These are phyloP conservation scores for Sylvia borin DNA, from an alignment of 2,797 vertebrate genomes.

Conservation along the genomic window DNA sequence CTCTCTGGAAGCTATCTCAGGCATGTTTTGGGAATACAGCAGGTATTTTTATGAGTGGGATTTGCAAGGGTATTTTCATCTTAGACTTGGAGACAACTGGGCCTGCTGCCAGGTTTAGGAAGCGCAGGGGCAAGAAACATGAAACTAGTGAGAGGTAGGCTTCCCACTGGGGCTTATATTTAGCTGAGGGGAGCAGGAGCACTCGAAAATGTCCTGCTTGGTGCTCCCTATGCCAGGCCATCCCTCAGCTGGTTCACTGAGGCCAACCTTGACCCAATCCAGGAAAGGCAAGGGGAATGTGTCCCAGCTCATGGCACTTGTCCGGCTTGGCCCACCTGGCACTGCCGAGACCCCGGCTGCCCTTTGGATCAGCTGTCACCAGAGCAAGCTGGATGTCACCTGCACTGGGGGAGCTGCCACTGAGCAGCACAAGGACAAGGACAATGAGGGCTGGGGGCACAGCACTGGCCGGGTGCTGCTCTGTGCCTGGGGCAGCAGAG, in stretches of 20 bases:
- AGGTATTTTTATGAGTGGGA: conserved; percentile 82
- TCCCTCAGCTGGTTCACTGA: background rate
- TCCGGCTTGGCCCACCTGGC: background rate
- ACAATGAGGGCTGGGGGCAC: background rate
- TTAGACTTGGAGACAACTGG: conserved; percentile 55
- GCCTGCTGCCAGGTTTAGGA: conserved; percentile 42
- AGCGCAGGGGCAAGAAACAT: conserved; percentile 47
- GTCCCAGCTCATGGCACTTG: rapidly evolving
- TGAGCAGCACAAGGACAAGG: rapidly evolving
- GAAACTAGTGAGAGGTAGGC: conserved; percentile 35
- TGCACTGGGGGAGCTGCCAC: rapidly evolving
- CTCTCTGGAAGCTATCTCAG: conserved; percentile 81
- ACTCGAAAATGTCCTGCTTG: conserved; percentile 3
- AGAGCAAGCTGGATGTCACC: rapidly evolving
- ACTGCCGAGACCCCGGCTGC: background rate
- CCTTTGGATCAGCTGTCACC: background rate
- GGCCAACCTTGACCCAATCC: background rate
- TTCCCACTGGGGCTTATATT: conserved; percentile 61
- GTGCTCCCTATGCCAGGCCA: background rate
- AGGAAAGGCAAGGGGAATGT: background rate
- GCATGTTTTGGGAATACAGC: conserved; percentile 76
- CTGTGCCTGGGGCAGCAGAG: rapidly evolving
- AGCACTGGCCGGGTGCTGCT: background rate
- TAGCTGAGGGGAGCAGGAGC: conserved; percentile 40
- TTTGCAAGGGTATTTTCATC: conserved; percentile 78